Evolutionary conservation across 2,888 invertebrate genomes (phyloP), one percentile per base, ranked within the genome.

Genomic region (Eulithis prunata): DNA sequence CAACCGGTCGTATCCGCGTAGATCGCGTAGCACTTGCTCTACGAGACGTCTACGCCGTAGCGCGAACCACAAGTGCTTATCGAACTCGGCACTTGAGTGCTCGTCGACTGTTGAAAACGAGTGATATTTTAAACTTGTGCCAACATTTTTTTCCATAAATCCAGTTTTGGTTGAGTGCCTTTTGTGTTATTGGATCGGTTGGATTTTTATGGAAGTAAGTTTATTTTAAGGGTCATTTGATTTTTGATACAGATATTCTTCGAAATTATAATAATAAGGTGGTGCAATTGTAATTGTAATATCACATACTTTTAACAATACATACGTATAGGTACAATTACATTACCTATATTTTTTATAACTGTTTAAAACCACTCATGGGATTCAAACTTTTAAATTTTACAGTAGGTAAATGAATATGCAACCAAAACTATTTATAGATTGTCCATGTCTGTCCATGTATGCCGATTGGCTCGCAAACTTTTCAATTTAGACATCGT

Each of bases 21-120:
- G 56, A 21, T 72, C 68, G 62, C 59, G 51, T 57, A 75, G 66
- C 66, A 70, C 68, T 68, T 38, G 53, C 10, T 10, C 54, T 54
- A 54, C 60, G 52, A 55, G 28, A 14, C 77, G 76, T 58, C 76
- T 76, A 75, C 76, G 74, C 70, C 71, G 74, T 75, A 73, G 78
- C 57, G 55, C 62, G 54, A 70, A 75, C 66, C 68, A 71, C 72
- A 69, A 79, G 78, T 81, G 81, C 73, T 74, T 74, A 74, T 72
- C 70, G 77, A 79, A 82, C 79, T 78, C 73, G 63, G 53, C 71
- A 69, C 68, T 70, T 70, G 66, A 72, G 70, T 68, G 66, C 63
- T 66, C 67, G 66, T 69, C 64, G 66, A 69, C 69, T 69, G 47
- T 59, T 64, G 53, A 70, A 64, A 70, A 43, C 64, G 69, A 71